phyloP scores from a whole-genome alignment of 2,888 invertebrate genomes.

The Tuberolachnus salignus region DNA sequence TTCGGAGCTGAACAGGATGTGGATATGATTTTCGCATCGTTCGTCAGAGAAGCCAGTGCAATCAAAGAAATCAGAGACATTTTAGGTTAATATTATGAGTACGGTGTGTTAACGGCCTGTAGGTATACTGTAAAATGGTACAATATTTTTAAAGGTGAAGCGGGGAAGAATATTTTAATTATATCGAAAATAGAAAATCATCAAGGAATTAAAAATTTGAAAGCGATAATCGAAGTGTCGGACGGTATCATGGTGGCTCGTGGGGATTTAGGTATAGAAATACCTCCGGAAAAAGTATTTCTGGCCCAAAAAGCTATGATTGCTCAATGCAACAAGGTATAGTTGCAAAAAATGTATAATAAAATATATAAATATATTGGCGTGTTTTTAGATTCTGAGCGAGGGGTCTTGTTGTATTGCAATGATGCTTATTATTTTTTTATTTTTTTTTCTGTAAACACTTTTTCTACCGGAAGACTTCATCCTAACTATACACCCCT shows the following conservation, averaged over 20 bases:
- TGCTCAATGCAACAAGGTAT: constrained; percentile 91
- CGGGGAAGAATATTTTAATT: constrained; percentile 90
- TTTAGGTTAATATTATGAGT: constrained; percentile 66
- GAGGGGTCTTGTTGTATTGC: too few relatives aligned
- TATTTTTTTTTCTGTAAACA: too few relatives aligned
- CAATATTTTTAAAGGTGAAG: constrained; percentile 66
- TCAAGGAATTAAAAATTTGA: constrained; percentile 92
- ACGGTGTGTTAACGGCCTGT: not conserved
- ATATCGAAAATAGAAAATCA: constrained; percentile 99
- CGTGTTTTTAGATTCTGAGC: too few relatives aligned
- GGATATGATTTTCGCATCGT: constrained; percentile 97
- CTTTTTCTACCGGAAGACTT: too few relatives aligned
- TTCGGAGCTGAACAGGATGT: constrained; percentile 91
- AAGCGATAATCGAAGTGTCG: constrained; percentile 89
- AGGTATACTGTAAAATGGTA: not conserved
- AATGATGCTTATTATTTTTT: too few relatives aligned
- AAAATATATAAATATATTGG: too few relatives aligned
- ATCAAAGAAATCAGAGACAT: constrained; percentile 85
- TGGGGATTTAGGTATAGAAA: constrained; percentile 97
- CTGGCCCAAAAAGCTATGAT: constrained; percentile 98
- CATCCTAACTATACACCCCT: too few relatives aligned
- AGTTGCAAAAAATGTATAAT: too few relatives aligned
- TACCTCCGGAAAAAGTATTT: constrained; percentile 96
- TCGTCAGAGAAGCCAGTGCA: constrained; percentile 91
- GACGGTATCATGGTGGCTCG: constrained; percentile 99